phyloP scores from a whole-genome alignment of 2,113 vertebrate genomes.

The Macrotis lagotis region DNA sequence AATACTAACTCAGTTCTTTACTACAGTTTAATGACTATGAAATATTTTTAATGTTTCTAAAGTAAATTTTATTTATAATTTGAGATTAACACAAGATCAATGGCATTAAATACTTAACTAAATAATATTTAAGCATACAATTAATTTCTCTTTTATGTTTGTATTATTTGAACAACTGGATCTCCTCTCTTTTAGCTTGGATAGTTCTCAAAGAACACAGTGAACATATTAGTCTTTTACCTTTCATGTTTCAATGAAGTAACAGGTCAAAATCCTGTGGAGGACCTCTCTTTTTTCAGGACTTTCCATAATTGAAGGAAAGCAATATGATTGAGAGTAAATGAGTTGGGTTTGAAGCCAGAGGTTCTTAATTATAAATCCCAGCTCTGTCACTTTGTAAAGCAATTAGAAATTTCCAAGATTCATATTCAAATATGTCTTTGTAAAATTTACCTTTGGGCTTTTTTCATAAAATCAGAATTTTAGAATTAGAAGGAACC shows the following conservation, averaged over 20 bases:
- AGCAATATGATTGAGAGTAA: background rate
- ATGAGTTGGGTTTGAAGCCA: background rate
- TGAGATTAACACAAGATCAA: background rate
- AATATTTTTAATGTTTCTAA: background rate
- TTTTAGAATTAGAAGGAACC: background rate
- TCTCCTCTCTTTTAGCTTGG: background rate
- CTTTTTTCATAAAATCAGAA: background rate
- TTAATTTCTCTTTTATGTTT: background rate
- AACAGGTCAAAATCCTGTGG: background rate
- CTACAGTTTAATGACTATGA: background rate
- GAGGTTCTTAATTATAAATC: background rate
- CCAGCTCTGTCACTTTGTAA: background rate
- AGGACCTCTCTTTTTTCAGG: background rate
- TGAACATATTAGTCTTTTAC: background rate
- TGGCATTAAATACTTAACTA: background rate
- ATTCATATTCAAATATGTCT: background rate
- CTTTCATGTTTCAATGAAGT: background rate
- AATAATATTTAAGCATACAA: background rate
- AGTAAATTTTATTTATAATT: background rate
- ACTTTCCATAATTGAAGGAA: background rate
- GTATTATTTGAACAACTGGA: background rate
- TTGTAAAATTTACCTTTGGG: background rate
- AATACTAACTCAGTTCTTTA: background rate
- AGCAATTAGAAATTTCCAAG: background rate
- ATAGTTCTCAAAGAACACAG: background rate